phyloP scores from a whole-genome alignment of 2,797 vertebrate species.

The Gymnocypris eckloni region DNA sequence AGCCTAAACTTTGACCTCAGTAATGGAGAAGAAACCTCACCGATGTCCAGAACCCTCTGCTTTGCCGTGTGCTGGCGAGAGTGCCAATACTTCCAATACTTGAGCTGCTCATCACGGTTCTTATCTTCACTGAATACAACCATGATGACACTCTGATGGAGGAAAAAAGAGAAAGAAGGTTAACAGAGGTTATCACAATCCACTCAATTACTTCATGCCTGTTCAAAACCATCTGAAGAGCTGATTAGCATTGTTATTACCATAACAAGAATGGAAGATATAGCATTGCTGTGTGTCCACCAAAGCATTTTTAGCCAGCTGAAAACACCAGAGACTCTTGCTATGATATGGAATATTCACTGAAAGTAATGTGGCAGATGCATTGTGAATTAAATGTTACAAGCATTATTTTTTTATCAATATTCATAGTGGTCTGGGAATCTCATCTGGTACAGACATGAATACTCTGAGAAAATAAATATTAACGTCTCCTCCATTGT shows the following conservation, averaged over 20 bases:
- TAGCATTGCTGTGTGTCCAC: neutral
- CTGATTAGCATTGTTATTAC: neutral
- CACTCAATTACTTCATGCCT: neutral
- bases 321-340: neutral
- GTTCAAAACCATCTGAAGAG: neutral
- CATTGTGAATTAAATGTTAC: neutral
- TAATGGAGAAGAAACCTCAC: slow-evolving; percentile 73
- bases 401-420: neutral
- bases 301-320: neutral
- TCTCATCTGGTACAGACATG: neutral
- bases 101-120: slow-evolving; percentile 96
- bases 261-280: neutral
- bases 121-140: slow-evolving; percentile 99
- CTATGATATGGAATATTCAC: neutral
- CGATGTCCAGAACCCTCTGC: slow-evolving; percentile 96
- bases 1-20: neutral
- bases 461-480: neutral
- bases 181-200: slow-evolving; percentile 19
- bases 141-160: slow-evolving; percentile 76
- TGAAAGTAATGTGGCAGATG: neutral
- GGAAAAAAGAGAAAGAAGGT: neutral
- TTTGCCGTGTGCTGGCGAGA: slow-evolving; percentile 97
- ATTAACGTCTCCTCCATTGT: neutral
- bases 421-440: neutral
- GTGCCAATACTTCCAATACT: slow-evolving; percentile 99